phyloP scores from a whole-genome alignment of 2,888 invertebrate species.

The Vanessa cardui region DNA sequence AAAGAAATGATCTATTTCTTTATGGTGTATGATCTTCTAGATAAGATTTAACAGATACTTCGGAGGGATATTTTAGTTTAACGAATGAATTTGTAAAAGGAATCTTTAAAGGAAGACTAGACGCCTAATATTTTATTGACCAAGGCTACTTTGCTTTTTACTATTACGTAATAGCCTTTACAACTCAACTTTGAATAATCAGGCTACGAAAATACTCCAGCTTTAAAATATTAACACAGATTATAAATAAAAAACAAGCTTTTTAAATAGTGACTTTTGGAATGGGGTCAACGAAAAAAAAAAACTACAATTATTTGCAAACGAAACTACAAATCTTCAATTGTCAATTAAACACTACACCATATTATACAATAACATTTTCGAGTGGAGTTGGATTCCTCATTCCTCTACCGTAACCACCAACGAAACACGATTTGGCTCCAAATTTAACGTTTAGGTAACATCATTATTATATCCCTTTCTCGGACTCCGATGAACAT shows the following conservation, averaged over 20 bases:
- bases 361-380: slow-evolving; percentile 1
- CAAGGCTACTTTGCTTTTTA: too few species aligned
- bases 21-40: too few species aligned
- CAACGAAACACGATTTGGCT: slow-evolving; percentile 46
- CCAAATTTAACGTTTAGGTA: slow-evolving; percentile 47
- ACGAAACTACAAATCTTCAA: slow-evolving; percentile 10
- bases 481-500: slow-evolving; percentile 84
- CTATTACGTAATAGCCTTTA: too few species aligned
- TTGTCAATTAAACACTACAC: slow-evolving; percentile 13
- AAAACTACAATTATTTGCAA: not conserved
- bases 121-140: not conserved
- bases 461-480: slow-evolving; percentile 54
- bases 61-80: not conserved
- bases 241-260: not conserved
- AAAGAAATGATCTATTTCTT: too few species aligned
- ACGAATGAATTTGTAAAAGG: not conserved
- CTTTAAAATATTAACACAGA: too few species aligned
- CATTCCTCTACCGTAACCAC: slow-evolving; percentile 27
- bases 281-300: not conserved
- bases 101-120: not conserved
- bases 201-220: too few species aligned
- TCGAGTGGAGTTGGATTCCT: slow-evolving; percentile 13
- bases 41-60: not conserved
- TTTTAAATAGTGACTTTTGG: not conserved
- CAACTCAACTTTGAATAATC: too few species aligned